A percentile compares a stretch with the other conserved stretches of the same genome.
These are phyloP conservation scores for Papio anubis DNA, from an alignment of 2,113 vertebrate species.

Conservation along the genomic window DNA sequence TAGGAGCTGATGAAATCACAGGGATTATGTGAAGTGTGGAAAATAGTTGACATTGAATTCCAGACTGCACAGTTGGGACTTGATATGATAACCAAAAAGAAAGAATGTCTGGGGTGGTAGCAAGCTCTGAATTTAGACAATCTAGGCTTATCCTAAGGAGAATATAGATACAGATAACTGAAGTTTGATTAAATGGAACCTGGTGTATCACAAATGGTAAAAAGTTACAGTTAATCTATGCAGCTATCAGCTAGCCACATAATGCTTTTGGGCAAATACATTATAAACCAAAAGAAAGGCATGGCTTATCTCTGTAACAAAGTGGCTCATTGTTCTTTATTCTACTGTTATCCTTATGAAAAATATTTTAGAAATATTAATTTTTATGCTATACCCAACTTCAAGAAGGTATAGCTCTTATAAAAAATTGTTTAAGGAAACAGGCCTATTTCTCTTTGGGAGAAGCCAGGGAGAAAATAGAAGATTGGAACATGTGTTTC, in stretches of 20 bases:
- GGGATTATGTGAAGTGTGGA: neutral
- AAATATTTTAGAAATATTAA: conserved; percentile 49
- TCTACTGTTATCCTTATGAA: conserved; percentile 14
- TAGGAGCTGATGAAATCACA: neutral
- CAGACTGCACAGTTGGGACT: neutral
- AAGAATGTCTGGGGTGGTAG: neutral
- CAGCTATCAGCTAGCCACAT: neutral
- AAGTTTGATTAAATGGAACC: neutral
- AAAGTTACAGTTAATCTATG: neutral
- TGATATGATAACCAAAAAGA: neutral
- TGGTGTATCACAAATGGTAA: neutral
- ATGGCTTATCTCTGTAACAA: conserved; percentile 34
- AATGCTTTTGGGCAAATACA: neutral
- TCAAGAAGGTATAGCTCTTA: conserved; percentile 7
- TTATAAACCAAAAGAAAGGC: neutral
- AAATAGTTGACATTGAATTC: neutral
- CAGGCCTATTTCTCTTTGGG: conserved; percentile 49
- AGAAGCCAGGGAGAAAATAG: conserved; percentile 33
- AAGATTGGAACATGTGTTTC: conserved; percentile 40
- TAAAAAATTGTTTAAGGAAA: conserved; percentile 33
- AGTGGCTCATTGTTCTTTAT: conserved; percentile 30
- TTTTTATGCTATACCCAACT: conserved; percentile 17
- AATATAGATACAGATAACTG: neutral
- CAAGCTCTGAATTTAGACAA: neutral
- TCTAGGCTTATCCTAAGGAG: neutral